Percentiles rank a stretch among this genome's conserved stretches.
phyloP scores from a whole-genome alignment of 1,140 invertebrate genomes.

The Drosophila bocki region DNA sequence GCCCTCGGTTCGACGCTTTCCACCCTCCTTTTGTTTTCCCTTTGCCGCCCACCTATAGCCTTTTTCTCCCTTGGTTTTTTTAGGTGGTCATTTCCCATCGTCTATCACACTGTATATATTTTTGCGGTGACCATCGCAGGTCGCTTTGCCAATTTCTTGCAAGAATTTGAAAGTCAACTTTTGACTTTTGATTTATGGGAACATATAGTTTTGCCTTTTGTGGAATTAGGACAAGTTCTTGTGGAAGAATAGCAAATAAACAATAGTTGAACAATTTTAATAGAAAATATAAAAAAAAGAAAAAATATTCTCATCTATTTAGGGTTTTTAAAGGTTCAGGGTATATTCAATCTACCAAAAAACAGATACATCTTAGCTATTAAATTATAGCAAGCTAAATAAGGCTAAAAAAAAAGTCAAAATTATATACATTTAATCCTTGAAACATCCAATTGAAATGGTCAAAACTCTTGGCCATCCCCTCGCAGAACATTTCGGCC shows the following conservation, averaged over 20 bases:
- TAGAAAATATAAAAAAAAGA: too few relatives aligned
- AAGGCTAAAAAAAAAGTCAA: too few relatives aligned
- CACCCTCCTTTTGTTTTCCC: conserved; percentile 7
- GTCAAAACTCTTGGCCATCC: conserved; percentile 27
- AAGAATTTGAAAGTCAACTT: background rate
- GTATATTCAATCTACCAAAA: too few relatives aligned
- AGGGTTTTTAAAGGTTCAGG: too few relatives aligned
- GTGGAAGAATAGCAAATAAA: background rate
- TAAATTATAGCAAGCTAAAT: too few relatives aligned
- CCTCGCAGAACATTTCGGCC: conserved; percentile 36
- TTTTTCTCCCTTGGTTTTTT: conserved; percentile 38
- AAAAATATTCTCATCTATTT: too few relatives aligned
- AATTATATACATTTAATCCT: background rate
- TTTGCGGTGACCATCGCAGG: conserved; percentile 56
- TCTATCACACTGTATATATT: conserved; percentile 62
- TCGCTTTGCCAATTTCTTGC: conserved; percentile 25
- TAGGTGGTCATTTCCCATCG: conserved; percentile 59
- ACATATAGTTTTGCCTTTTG: background rate
- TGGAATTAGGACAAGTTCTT: background rate
- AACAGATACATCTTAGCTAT: too few relatives aligned
- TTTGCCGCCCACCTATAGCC: conserved; percentile 18
- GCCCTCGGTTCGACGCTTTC: conserved; percentile 2
- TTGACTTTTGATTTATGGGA: background rate
- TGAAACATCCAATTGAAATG: background rate
- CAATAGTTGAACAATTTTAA: too few relatives aligned